These are phyloP conservation scores for Microplitis manilae DNA, from an alignment of 2,888 invertebrate genomes.

Conservation along the genomic window DNA sequence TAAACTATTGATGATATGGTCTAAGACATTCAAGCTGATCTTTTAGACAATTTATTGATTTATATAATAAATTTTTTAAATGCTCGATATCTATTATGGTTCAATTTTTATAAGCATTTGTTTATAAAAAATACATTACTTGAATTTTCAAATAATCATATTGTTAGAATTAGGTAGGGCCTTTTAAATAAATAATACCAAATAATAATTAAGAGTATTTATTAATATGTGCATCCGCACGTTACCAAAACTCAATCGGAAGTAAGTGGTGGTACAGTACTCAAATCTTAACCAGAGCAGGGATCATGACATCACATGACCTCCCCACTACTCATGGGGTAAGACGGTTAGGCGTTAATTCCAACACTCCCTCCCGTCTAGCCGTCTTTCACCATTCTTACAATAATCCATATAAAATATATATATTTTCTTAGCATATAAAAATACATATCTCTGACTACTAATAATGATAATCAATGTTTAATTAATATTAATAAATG, in stretches of 20 bases:
- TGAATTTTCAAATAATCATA: too few relatives aligned
- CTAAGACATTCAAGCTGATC: too few relatives aligned
- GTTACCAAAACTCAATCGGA: neutral
- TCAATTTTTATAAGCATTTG: too few relatives aligned
- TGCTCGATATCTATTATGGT: too few relatives aligned
- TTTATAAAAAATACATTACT: too few relatives aligned
- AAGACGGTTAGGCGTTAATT: neutral
- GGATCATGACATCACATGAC: neutral
- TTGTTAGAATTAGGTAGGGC: slow-evolving; percentile 16
- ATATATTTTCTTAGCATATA: neutral
- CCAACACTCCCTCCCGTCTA: neutral
- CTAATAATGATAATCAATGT: neutral
- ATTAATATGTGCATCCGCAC: neutral
- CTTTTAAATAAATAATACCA: neutral
- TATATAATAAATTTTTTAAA: too few relatives aligned
- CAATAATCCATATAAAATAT: neutral
- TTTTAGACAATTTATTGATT: too few relatives aligned
- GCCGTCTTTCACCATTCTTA: neutral
- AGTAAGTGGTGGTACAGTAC: neutral
- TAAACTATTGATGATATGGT: too few relatives aligned
- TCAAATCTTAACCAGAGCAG: neutral
- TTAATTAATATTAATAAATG: neutral
- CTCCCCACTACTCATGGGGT: neutral
- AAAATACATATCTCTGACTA: neutral
- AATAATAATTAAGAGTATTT: neutral